Evolutionary conservation across 1,140 invertebrate species (phyloP).

Genomic region (Cherax quadricarinatus): DNA sequence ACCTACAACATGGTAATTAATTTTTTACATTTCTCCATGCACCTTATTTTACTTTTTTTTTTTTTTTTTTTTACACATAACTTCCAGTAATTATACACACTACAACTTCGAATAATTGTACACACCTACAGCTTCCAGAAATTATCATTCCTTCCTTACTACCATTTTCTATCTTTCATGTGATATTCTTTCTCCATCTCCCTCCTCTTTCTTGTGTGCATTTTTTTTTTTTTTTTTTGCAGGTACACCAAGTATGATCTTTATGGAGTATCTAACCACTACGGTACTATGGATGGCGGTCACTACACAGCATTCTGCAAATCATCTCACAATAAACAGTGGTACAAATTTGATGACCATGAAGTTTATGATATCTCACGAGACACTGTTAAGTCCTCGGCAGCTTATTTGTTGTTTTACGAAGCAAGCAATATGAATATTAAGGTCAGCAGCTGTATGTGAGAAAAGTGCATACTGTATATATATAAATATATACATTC

Average conservation of each 20-base stretch:
- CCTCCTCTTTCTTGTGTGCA: neutral
- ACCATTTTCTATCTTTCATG: too few relatives aligned
- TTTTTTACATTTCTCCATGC: too few relatives aligned
- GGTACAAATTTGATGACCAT: conserved; percentile 95
- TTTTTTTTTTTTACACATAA: too few relatives aligned
- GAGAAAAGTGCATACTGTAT: neutral
- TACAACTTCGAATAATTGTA: too few relatives aligned
- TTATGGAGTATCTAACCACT: conserved; percentile 93
- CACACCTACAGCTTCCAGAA: too few relatives aligned
- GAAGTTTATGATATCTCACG: conserved; percentile 85
- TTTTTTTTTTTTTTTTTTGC: neutral
- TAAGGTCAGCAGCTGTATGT: conserved; percentile 7
- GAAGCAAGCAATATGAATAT: conserved; percentile 50
- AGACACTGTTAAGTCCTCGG: conserved; percentile 84
- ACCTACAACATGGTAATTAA: too few relatives aligned
- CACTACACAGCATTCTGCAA: conserved; percentile 91
- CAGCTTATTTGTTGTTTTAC: conserved; percentile 90
- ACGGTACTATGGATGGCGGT: conserved; percentile 92
- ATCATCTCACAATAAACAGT: conserved; percentile 81
- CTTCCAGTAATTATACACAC: too few relatives aligned
- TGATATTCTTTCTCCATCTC: neutral
- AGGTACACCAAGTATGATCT: conserved; percentile 81
- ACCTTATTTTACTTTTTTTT: too few relatives aligned
- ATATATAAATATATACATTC: neutral
- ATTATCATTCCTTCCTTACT: too few relatives aligned